A percentile compares a stretch with the other conserved stretches of the same genome.
Evolutionary conservation across 2,888 invertebrate species (phyloP).

Genomic region (Liposcelis brunnea): DNA sequence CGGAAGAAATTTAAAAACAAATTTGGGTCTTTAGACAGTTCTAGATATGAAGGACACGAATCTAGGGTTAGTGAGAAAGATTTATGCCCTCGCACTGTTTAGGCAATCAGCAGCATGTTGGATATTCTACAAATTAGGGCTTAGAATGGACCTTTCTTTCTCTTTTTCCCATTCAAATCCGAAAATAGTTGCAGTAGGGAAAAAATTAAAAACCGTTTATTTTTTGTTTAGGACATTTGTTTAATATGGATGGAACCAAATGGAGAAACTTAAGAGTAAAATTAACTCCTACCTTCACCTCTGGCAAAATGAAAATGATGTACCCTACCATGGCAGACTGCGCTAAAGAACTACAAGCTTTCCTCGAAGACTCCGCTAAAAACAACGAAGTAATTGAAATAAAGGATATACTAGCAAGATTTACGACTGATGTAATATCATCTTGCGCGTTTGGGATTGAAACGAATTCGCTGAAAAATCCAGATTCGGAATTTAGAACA

Average conservation of each 20-base stretch:
- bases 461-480: slow-evolving; percentile 15
- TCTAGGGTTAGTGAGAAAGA: too few species aligned
- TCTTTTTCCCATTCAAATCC: too few species aligned
- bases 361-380: not conserved
- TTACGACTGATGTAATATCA: slow-evolving; percentile 20
- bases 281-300: slow-evolving; percentile 21
- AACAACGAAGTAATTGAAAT: not conserved
- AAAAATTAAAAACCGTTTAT: too few species aligned
- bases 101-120: too few species aligned
- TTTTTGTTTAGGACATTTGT: not conserved
- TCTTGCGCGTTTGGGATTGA: slow-evolving; percentile 19
- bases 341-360: not conserved
- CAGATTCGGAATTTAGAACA: slow-evolving; percentile 14
- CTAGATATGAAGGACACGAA: too few species aligned
- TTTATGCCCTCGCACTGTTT: too few species aligned
- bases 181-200: too few species aligned
- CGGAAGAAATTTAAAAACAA: too few species aligned
- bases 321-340: not conserved
- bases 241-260: slow-evolving; percentile 27
- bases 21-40: too few species aligned
- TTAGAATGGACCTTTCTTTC: too few species aligned
- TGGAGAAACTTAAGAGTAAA: slow-evolving; percentile 35
- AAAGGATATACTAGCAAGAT: slow-evolving; percentile 16
- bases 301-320: slow-evolving; percentile 21
- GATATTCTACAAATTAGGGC: too few species aligned